These are phyloP conservation scores for Drosophila picticornis DNA, from an alignment of 2,888 invertebrate genomes.

Conservation along the genomic window DNA sequence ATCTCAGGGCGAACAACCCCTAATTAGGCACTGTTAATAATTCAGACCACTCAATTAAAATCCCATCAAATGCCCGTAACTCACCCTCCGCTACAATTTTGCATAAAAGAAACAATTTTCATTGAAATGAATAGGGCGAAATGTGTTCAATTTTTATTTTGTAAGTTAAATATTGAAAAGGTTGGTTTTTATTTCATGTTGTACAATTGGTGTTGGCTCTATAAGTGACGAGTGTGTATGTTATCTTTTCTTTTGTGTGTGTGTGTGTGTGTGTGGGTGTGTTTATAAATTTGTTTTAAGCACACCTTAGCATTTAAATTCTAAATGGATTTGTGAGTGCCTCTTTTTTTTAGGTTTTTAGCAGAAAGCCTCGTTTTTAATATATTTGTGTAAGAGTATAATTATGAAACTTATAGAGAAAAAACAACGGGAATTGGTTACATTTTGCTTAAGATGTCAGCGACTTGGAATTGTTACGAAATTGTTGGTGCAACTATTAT, in stretches of 20 bases:
- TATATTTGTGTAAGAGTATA: conserved; percentile 18
- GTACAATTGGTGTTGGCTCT: conserved; percentile 41
- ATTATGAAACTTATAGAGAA: conserved; percentile 16
- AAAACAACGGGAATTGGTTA: conserved; percentile 39
- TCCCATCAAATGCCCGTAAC: conserved; percentile 26
- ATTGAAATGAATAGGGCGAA: conserved; percentile 35
- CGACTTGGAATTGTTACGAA: conserved; percentile 70
- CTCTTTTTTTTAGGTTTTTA: conserved; percentile 22
- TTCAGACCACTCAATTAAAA: conserved; percentile 37
- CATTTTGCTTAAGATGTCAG: conserved; percentile 30
- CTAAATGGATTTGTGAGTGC: conserved; percentile 32
- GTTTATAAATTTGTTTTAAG: conserved; percentile 54
- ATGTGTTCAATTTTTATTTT: conserved; percentile 60
- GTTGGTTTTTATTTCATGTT: conserved; percentile 32
- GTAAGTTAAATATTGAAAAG: conserved; percentile 38
- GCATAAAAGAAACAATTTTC: not conserved
- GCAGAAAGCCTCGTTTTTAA: conserved; percentile 52
- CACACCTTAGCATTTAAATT: conserved; percentile 55
- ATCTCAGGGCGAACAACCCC: conserved; percentile 27
- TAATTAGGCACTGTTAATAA: conserved; percentile 22
- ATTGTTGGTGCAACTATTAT: conserved; percentile 55
- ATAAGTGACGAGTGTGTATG: conserved; percentile 12
- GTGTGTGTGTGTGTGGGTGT: conserved; percentile 18
- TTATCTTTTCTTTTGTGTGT: not conserved
- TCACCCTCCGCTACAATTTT: conserved; percentile 16